phyloP scores from a whole-genome alignment of 2,797 vertebrate species.

The Sebastes hubbsi region DNA sequence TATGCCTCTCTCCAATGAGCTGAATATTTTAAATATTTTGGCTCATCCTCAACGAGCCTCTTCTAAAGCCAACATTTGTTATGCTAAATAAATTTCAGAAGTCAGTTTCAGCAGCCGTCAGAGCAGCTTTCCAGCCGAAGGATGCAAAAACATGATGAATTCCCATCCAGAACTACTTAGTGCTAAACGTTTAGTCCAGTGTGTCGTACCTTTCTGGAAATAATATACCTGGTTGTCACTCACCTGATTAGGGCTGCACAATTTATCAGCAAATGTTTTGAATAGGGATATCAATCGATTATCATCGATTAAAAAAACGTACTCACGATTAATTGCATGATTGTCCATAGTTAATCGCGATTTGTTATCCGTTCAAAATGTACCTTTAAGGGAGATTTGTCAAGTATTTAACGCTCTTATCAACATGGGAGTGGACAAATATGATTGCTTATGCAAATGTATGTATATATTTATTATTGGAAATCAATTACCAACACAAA shows the following conservation, averaged over 20 bases:
- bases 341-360: neutral
- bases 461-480: neutral
- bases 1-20: neutral
- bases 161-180: neutral
- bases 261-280: neutral
- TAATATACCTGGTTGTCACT: neutral
- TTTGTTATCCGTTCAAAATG: neutral
- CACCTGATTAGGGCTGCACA: neutral
- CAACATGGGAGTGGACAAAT: rapidly evolving
- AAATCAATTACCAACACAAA: neutral
- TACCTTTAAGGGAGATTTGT: neutral
- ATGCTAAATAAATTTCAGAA: neutral
- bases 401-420: neutral
- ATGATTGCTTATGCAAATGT: neutral
- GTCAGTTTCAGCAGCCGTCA: neutral
- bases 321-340: neutral
- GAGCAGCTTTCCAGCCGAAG: neutral
- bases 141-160: neutral
- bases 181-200: neutral
- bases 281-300: neutral
- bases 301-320: no score
- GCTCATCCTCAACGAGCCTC: neutral
- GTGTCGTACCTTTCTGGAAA: neutral
- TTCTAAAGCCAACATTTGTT: neutral
- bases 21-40: neutral